A percentile compares a stretch with the other conserved stretches of the same genome.
Evolutionary conservation across 2,113 vertebrate genomes (phyloP).

Genomic region (Nesogale talazaci): DNA sequence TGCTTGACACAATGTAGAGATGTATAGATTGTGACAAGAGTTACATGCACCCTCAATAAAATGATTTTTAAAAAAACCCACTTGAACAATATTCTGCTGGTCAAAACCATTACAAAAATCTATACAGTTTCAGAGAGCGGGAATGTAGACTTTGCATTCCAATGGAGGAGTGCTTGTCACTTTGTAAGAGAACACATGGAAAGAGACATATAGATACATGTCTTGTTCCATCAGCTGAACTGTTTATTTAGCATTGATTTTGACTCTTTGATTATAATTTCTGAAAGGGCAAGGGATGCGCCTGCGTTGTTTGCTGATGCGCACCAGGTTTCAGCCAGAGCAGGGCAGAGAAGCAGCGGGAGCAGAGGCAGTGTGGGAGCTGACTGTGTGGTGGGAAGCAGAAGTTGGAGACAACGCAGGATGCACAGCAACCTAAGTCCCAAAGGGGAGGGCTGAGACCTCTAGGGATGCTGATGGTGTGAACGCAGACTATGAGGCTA

Average conservation of each 20-base stretch:
- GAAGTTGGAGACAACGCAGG: no score
- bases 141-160: neutral
- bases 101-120: neutral
- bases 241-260: neutral
- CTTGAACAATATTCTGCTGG: neutral
- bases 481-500: no score
- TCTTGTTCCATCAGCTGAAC: neutral
- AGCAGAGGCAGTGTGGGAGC: no score
- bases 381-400: no score
- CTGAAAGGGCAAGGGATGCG: neutral
- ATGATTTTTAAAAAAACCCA: no score
- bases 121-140: neutral
- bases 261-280: neutral
- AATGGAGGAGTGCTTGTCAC: neutral
- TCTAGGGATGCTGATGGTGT: no score
- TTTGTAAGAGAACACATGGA: neutral
- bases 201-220: neutral
- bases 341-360: no score
- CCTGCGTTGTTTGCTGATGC: neutral
- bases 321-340: neutral
- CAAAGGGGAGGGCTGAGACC: no score
- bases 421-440: no score
- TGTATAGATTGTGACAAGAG: no score
- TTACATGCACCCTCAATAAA: no score
- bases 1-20: no score